Percentiles rank a stretch among this genome's conserved stretches.
Conservation (phyloP, 1,140 invertebrate genomes). For the Macrobrachium nipponense region DNA sequence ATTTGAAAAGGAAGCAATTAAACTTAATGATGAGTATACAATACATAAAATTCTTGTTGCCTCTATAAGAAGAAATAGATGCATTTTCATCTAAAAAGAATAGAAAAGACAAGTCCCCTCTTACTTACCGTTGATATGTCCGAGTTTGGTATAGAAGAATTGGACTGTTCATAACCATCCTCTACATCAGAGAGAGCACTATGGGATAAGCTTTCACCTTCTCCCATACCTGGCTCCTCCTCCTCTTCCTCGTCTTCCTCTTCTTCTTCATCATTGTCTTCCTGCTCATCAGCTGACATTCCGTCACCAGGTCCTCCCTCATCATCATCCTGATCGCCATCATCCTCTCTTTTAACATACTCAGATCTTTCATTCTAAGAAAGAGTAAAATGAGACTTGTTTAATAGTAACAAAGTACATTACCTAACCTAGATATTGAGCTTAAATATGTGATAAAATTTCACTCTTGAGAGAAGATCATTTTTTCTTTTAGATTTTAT, state of each 20-base stretch:
- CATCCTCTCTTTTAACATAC: constrained; percentile 27
- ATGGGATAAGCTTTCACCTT: constrained; percentile 38
- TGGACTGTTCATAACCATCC: constrained; percentile 53
- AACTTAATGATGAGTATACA: too few relatives aligned
- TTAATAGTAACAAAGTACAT: background rate
- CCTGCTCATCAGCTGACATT: constrained; percentile 34
- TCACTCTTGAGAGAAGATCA: too few relatives aligned
- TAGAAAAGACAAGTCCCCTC: too few relatives aligned
- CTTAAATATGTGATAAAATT: too few relatives aligned
- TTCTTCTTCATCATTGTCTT: constrained; percentile 48
- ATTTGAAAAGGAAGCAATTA: too few relatives aligned
- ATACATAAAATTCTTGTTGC: too few relatives aligned
- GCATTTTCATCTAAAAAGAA: too few relatives aligned
- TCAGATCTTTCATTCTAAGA: constrained; percentile 31
- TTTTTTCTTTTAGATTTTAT: too few relatives aligned
- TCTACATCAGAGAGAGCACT: constrained; percentile 45
- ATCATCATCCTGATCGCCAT: constrained; percentile 30
- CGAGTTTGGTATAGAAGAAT: constrained; percentile 57
- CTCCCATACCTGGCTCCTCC: constrained; percentile 36
- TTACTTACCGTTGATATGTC: constrained; percentile 58
- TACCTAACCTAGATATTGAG: too few relatives aligned
- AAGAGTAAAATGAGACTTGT: background rate
- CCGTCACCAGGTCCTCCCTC: constrained; percentile 41
- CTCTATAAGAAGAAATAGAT: too few relatives aligned
- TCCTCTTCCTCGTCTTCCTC: constrained; percentile 61